phyloP scores from a whole-genome alignment of 2,797 vertebrate genomes.

The Parauchenoglanis punctatus region DNA sequence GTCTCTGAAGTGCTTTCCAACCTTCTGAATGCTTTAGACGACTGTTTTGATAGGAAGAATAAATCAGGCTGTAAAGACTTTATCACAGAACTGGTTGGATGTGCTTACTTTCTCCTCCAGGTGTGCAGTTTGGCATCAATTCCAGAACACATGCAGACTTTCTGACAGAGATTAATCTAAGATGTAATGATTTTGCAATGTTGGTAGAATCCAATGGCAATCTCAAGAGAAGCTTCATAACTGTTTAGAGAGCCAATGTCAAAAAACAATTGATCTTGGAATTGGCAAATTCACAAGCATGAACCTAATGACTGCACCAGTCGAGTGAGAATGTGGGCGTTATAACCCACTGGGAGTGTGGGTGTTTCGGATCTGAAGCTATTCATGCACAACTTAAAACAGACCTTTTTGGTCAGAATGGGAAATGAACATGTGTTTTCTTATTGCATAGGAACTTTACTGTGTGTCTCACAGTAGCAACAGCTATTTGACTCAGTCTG shows the following conservation, averaged over 20 bases:
- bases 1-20: slow-evolving; percentile 1
- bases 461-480: slow-evolving; percentile 50
- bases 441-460: slow-evolving; percentile 40
- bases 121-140: slow-evolving; percentile 50
- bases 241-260: slow-evolving; percentile 33
- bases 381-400: slow-evolving; percentile 48
- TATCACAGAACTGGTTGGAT: slow-evolving; percentile 35
- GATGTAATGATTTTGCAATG: slow-evolving; percentile 39
- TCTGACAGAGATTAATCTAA: slow-evolving; percentile 36
- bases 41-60: slow-evolving; percentile 12
- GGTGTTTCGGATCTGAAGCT: slow-evolving; percentile 50
- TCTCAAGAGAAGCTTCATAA: slow-evolving; percentile 34
- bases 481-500: slow-evolving; percentile 43
- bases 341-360: slow-evolving; percentile 53
- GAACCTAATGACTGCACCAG: slow-evolving; percentile 40
- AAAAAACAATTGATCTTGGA: slow-evolving; percentile 45
- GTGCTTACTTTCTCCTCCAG: slow-evolving; percentile 49
- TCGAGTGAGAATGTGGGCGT: slow-evolving; percentile 42
- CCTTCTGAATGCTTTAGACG: neutral
- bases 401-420: slow-evolving; percentile 23
- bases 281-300: slow-evolving; percentile 51
- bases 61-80: slow-evolving; percentile 38
- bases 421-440: neutral
- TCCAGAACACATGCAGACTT: slow-evolving; percentile 38
- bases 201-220: slow-evolving; percentile 34